phyloP scores from a whole-genome alignment of 2,888 invertebrate genomes.

The Sympetrum striolatum region DNA sequence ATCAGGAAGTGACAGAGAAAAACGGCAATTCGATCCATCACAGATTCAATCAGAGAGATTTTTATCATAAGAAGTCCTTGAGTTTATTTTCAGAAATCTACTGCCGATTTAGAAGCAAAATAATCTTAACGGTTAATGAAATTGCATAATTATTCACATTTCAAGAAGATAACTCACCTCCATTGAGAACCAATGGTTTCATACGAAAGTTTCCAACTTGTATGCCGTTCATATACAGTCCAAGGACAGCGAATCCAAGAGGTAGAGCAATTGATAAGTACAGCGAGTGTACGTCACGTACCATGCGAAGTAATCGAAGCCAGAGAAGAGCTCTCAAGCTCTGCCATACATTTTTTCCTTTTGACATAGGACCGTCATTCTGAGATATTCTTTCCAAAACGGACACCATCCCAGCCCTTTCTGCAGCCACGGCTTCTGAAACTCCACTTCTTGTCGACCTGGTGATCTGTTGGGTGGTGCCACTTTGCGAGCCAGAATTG shows the following conservation, averaged over 20 bases:
- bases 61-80: no score
- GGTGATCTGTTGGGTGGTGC: neutral
- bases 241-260: constrained; percentile 70
- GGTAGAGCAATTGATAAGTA: constrained; percentile 79
- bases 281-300: constrained; percentile 74
- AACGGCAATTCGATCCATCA: no score
- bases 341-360: constrained; percentile 69
- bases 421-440: constrained; percentile 60
- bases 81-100: no score
- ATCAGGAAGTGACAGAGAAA: no score
- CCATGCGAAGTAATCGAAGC: constrained; percentile 70
- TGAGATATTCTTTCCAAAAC: constrained; percentile 63
- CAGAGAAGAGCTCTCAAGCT: constrained; percentile 72
- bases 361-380: constrained; percentile 70
- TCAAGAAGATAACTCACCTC: constrained; percentile 55
- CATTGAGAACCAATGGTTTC: constrained; percentile 69
- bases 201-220: constrained; percentile 70
- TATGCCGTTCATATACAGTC: constrained; percentile 69
- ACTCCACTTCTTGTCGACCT: constrained; percentile 45
- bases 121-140: neutral
- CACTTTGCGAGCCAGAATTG: constrained; percentile 17
- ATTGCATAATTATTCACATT: neutral
- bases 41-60: no score
- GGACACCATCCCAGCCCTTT: constrained; percentile 59
- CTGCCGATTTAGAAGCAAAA: no score